Conservation (phyloP, 2,888 invertebrate species). For the Mythimna vitellina region DNA sequence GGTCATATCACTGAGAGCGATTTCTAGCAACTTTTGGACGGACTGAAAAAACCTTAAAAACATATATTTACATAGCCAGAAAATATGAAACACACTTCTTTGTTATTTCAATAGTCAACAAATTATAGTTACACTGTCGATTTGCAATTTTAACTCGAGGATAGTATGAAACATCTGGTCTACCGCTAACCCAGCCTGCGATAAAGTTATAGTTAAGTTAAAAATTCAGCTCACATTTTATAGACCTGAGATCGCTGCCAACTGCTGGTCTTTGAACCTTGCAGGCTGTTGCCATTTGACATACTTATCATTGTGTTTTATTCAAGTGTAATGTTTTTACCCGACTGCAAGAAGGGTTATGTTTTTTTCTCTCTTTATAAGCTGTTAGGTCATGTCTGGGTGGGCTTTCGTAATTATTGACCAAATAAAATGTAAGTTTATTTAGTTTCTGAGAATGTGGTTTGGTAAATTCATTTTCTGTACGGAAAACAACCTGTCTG, state of each 20-base stretch:
- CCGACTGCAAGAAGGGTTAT: too few relatives aligned
- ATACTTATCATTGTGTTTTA: slow-evolving; percentile 40
- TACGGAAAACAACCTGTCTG: too few relatives aligned
- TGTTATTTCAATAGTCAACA: not conserved
- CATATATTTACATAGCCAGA: too few relatives aligned
- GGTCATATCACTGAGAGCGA: too few relatives aligned
- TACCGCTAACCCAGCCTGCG: slow-evolving; percentile 25
- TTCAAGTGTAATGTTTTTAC: slow-evolving; percentile 8
- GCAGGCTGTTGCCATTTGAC: slow-evolving; percentile 46
- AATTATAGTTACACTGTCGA: not conserved
- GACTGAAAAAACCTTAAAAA: too few relatives aligned
- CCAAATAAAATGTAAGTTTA: not conserved
- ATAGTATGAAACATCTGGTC: slow-evolving; percentile 45
- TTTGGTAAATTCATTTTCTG: too few relatives aligned
- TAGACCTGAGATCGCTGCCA: slow-evolving; percentile 59
- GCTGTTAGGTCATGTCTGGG: not conserved
- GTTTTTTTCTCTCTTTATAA: not conserved
- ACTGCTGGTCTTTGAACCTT: slow-evolving; percentile 58
- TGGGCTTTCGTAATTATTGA: not conserved
- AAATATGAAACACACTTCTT: not conserved
- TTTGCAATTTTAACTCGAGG: slow-evolving; percentile 14
- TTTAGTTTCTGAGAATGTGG: not conserved
- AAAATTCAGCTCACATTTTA: slow-evolving; percentile 65
- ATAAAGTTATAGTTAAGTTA: slow-evolving; percentile 58
- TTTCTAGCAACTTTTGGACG: too few relatives aligned